These are phyloP conservation scores for Propithecus perrieri DNA, from an alignment of 2,797 vertebrate species.

Conservation along the genomic window DNA sequence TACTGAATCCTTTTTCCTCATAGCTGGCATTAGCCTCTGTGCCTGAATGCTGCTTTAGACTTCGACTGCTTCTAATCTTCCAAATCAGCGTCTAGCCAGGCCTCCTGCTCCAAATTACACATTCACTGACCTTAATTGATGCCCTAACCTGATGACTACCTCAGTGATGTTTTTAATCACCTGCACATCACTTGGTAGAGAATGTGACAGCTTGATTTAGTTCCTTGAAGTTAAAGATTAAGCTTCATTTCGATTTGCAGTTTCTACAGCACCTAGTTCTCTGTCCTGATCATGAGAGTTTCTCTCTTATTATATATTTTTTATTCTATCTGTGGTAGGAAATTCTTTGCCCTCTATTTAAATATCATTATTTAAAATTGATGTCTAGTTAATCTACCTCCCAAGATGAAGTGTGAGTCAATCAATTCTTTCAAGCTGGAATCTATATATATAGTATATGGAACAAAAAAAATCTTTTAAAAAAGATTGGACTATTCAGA, in stretches of 20 bases:
- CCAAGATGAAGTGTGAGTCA: slow-evolving; percentile 12
- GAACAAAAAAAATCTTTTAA: background rate
- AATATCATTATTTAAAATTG: slow-evolving; percentile 50
- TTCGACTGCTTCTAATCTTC: background rate
- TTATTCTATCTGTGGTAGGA: background rate
- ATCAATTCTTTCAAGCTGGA: background rate
- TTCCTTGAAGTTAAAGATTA: background rate
- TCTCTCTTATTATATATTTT: background rate
- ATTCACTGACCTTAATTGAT: background rate
- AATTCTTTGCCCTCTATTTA: background rate
- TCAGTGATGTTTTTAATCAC: background rate
- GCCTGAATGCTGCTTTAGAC: background rate
- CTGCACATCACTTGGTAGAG: background rate
- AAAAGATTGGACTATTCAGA: slow-evolving; percentile 16
- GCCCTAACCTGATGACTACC: background rate
- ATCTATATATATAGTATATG: background rate
- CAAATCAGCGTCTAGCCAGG: background rate
- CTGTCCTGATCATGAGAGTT: background rate
- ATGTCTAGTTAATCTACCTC: slow-evolving; percentile 26
- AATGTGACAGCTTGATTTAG: background rate
- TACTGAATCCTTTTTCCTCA: background rate
- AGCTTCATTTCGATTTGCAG: background rate
- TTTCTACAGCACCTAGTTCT: background rate
- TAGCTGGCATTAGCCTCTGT: background rate
- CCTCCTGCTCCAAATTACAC: background rate